These are phyloP conservation scores for Drepana falcataria DNA, from an alignment of 2,888 invertebrate genomes.

Conservation along the genomic window DNA sequence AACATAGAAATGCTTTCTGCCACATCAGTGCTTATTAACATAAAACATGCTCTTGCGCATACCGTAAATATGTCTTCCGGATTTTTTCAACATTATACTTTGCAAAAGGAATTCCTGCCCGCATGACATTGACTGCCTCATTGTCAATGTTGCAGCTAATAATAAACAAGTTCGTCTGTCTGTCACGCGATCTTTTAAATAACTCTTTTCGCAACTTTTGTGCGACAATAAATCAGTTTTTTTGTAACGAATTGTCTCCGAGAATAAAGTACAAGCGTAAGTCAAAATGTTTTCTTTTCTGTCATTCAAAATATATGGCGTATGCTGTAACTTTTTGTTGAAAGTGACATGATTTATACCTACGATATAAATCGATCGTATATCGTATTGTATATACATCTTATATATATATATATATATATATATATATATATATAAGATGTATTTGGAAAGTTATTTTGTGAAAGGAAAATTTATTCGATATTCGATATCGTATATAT, in stretches of 20 bases:
- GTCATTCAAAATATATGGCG: neutral
- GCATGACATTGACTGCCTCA: conserved; percentile 42
- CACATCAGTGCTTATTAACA: conserved; percentile 57
- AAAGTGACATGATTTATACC: neutral
- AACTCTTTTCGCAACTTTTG: neutral
- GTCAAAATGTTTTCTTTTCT: neutral
- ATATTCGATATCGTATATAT: too few relatives aligned
- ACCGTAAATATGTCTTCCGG: conserved; percentile 44
- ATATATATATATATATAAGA: too few relatives aligned
- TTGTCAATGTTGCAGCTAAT: conserved; percentile 35
- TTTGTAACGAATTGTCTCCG: neutral
- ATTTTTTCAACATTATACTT: conserved; percentile 46
- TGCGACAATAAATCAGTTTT: neutral
- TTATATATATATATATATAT: too few relatives aligned
- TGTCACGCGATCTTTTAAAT: neutral
- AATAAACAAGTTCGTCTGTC: conserved; percentile 18
- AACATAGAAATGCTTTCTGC: conserved; percentile 74
- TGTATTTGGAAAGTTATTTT: too few relatives aligned
- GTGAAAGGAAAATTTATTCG: too few relatives aligned
- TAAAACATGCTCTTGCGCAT: conserved; percentile 55
- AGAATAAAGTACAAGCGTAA: neutral
- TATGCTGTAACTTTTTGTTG: neutral
- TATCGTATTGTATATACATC: too few relatives aligned
- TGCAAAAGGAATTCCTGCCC: conserved; percentile 42
- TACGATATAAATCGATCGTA: neutral